A percentile compares a stretch with the other conserved stretches of the same genome.
These are phyloP conservation scores for Oenanthe melanoleuca DNA, from an alignment of 2,113 vertebrate species.

Conservation along the genomic window DNA sequence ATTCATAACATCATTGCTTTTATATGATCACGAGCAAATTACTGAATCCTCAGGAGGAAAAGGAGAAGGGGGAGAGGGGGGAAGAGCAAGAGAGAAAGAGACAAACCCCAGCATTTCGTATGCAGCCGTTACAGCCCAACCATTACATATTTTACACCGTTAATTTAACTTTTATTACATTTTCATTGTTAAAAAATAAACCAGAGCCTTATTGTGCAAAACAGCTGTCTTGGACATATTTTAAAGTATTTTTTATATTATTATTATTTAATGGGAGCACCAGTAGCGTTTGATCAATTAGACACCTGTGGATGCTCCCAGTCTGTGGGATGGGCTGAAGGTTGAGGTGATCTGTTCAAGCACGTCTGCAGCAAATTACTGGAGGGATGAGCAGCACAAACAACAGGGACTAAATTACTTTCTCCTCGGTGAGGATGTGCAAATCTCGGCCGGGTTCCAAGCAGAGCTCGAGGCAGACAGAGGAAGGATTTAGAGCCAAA, in stretches of 20 bases:
- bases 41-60: slow-evolving; percentile 62
- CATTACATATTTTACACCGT: slow-evolving; percentile 35
- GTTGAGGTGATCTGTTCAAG: slow-evolving; percentile 21
- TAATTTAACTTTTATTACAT: slow-evolving; percentile 60
- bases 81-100: not conserved
- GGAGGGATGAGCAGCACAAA: slow-evolving; percentile 24
- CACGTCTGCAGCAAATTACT: slow-evolving; percentile 9
- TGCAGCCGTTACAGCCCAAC: not conserved
- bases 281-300: not conserved
- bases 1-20: slow-evolving; percentile 62
- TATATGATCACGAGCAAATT: slow-evolving; percentile 59
- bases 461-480: not conserved
- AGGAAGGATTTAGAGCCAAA: slow-evolving; percentile 44
- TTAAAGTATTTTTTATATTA: not conserved
- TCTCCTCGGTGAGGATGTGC: not conserved
- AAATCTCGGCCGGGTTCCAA: slow-evolving; percentile 3
- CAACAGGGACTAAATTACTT: slow-evolving; percentile 2
- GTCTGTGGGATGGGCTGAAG: not conserved
- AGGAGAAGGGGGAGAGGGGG: not conserved
- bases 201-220: slow-evolving; percentile 27
- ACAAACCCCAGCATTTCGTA: not conserved
- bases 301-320: not conserved
- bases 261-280: slow-evolving; percentile 35
- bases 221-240: slow-evolving; percentile 25
- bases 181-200: slow-evolving; percentile 59